These are phyloP conservation scores for Penaeus japonicus DNA, from an alignment of 1,140 invertebrate genomes.

Conservation along the genomic window DNA sequence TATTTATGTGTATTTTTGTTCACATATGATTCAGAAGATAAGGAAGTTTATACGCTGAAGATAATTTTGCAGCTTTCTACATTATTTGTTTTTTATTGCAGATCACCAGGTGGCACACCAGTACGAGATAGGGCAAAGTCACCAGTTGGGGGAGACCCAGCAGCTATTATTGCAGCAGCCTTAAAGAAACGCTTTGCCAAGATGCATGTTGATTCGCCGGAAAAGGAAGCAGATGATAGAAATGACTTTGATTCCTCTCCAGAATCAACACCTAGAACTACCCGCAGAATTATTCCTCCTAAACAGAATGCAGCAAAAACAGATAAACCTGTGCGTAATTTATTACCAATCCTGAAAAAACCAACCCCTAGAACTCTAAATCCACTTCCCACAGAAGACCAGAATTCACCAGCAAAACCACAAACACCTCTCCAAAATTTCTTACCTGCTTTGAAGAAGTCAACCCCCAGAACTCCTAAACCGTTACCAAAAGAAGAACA, in stretches of 20 bases:
- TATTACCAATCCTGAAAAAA: slow-evolving; percentile 22
- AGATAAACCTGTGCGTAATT: background rate
- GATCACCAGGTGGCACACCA: slow-evolving; percentile 55
- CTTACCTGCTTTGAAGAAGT: slow-evolving; percentile 10
- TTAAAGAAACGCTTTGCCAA: slow-evolving; percentile 55
- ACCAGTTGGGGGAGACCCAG: slow-evolving; percentile 33
- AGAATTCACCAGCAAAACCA: background rate
- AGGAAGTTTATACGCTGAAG: too few species aligned
- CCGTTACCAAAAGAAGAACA: slow-evolving; percentile 28
- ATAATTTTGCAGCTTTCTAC: too few species aligned
- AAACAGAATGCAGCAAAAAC: background rate
- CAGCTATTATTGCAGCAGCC: slow-evolving; percentile 51
- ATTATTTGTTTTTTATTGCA: background rate
- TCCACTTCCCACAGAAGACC: background rate
- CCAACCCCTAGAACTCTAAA: background rate
- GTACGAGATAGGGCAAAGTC: slow-evolving; percentile 37
- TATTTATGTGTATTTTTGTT: too few species aligned
- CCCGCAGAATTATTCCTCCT: background rate
- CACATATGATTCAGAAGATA: too few species aligned
- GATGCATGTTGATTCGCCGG: slow-evolving; percentile 42
- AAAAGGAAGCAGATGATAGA: slow-evolving; percentile 35
- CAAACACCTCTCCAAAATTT: background rate
- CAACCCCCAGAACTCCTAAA: background rate
- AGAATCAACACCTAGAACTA: slow-evolving; percentile 33
- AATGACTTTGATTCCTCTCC: slow-evolving; percentile 47